phyloP scores from a whole-genome alignment of 2,888 invertebrate genomes.

The Argynnis bischoffii region DNA sequence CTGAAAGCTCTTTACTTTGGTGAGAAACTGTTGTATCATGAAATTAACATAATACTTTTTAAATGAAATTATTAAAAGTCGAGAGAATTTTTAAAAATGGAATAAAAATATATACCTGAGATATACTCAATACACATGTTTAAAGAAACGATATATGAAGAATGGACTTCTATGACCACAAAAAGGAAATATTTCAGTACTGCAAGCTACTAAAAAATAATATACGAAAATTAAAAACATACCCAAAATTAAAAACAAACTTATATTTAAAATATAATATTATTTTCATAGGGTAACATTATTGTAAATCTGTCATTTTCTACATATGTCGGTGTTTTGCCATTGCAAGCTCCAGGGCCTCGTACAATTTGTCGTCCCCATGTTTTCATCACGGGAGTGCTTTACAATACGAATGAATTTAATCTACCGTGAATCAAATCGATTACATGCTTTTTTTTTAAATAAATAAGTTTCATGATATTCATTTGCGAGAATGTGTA shows the following conservation, averaged over 20 bases:
- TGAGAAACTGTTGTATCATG: background rate
- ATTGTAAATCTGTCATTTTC: conserved; percentile 1
- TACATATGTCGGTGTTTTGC: conserved; percentile 3
- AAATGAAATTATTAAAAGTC: no score
- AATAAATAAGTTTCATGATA: conserved; percentile 1
- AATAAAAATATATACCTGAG: background rate
- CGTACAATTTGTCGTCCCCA: conserved; percentile 20
- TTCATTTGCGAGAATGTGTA: background rate
- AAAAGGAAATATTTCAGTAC: no score
- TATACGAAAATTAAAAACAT: no score
- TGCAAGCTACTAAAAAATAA: background rate
- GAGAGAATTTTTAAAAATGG: background rate
- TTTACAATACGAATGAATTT: conserved; percentile 47
- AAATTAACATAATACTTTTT: background rate
- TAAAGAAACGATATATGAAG: no score
- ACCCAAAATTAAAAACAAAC: background rate
- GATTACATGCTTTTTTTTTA: conserved; percentile 17
- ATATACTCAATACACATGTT: no score
- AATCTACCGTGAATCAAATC: conserved; percentile 50
- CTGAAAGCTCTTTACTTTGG: background rate
- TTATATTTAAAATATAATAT: background rate
- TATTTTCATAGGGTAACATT: no score
- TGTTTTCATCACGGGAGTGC: conserved; percentile 20
- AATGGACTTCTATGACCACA: no score
- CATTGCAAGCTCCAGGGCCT: conserved; percentile 13